These are phyloP conservation scores for Loripinus fragilis DNA, from an alignment of 2,888 invertebrate genomes.

Conservation along the genomic window DNA sequence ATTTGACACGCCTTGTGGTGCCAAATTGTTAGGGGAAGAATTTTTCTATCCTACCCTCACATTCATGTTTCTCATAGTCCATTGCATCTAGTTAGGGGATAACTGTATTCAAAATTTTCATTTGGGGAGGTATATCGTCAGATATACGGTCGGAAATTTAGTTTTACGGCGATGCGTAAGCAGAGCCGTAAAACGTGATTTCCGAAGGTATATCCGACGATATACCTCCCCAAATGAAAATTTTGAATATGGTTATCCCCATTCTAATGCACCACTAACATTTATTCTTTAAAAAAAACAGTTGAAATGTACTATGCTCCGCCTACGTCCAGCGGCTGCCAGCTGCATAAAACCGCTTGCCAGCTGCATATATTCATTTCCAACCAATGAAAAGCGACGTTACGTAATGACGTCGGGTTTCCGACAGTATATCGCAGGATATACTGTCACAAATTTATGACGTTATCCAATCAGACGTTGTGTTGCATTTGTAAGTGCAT, in stretches of 20 bases:
- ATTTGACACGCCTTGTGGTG: too few relatives aligned
- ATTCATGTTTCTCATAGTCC: too few relatives aligned
- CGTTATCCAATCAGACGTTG: neutral
- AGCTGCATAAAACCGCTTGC: neutral
- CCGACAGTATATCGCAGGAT: neutral
- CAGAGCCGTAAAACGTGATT: neutral
- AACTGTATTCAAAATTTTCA: neutral
- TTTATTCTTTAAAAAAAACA: neutral
- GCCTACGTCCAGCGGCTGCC: neutral
- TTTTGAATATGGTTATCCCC: slow-evolving; percentile 1
- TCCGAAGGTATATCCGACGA: neutral
- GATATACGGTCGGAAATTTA: slow-evolving; percentile 5
- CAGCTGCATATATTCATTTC: neutral
- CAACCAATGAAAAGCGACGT: neutral
- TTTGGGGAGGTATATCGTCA: neutral
- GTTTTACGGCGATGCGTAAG: slow-evolving; percentile 2
- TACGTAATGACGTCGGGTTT: neutral
- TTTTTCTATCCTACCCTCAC: too few relatives aligned
- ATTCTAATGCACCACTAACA: neutral
- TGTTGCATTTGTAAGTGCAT: neutral
- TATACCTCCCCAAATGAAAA: neutral
- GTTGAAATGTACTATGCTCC: neutral
- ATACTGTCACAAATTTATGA: neutral
- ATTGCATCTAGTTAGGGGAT: neutral
- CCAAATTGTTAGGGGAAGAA: too few relatives aligned